Evolutionary conservation across 2,888 invertebrate species (phyloP).

Genomic region (Callosobruchus maculatus): DNA sequence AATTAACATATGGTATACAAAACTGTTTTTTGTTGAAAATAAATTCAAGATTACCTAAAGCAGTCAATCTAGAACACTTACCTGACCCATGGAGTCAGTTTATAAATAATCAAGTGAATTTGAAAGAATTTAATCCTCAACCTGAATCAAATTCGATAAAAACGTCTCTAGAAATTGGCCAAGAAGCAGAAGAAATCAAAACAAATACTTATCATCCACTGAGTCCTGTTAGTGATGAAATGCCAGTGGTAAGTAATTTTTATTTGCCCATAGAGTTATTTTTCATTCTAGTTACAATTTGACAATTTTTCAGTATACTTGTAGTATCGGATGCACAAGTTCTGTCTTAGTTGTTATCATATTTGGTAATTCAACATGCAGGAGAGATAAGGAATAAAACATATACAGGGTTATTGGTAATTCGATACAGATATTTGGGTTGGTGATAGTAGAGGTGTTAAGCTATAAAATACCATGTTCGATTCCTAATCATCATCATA

Average conservation of each 20-base stretch:
- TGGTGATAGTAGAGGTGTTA: no score
- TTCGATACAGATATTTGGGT: no score
- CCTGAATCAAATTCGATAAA: conserved; percentile 33
- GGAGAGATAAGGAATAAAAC: no score
- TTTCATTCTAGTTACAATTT: no score
- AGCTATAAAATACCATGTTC: no score
- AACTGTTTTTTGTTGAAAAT: conserved; percentile 88
- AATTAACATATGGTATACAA: conserved; percentile 79
- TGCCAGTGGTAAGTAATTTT: conserved; percentile 30
- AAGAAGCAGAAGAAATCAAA: conserved; percentile 49
- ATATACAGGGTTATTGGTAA: no score
- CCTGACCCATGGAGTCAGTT: conserved; percentile 86
- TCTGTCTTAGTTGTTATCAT: no score
- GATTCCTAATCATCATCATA: no score
- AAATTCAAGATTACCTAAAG: conserved; percentile 71
- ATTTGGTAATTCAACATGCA: no score
- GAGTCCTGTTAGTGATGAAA: conserved; percentile 63
- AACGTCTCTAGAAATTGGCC: conserved; percentile 48
- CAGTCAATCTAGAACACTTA: conserved; percentile 54
- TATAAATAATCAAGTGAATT: conserved; percentile 55
- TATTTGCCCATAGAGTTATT: no score
- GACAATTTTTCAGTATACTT: no score
- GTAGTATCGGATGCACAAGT: no score
- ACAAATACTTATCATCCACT: conserved; percentile 62
- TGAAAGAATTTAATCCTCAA: conserved; percentile 25